Base-by-base conservation (phyloP, 2,888 invertebrate species). In the Eupithecia dodoneata region DNA sequence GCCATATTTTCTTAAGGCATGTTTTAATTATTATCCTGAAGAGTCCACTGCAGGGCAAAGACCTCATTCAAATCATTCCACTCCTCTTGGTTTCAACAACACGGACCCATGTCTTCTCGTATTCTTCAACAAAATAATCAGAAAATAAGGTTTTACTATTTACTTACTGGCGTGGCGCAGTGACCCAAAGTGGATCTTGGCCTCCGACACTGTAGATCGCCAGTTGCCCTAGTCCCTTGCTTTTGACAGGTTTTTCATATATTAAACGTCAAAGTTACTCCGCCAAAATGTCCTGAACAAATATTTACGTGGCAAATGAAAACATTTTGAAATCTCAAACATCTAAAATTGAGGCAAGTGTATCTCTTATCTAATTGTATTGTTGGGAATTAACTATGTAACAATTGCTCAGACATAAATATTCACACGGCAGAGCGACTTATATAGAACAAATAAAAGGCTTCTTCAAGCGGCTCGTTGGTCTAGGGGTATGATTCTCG, bases 401-500 rank as follows among this genome's bases (percentile, higher is more conserved):
- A 2, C 3, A 30, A 63, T 59, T 59, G n/a, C 18, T 30, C 10
- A 30, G 18, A 63, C 3, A 10, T 0, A 59, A 63, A 30, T 4
- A 12, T 63, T 63, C 63, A 63, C 30, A 30, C 12, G 10, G 10
- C 30, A 63, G 10, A 30, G 59, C 9, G 30, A 30, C 12, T 10
- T 63, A 30, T 2, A 30, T 30, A 30, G 18, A 30, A 30, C 2
- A 63, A 63, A 18, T 59, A 55, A 55, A 55, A 55, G 18, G 55
- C 63, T 63, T 12, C 30, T 30, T 63, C n/a, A 72, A 80, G 71
- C 67, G 93, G 93, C 93, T 93, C 93, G 92, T 93, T 94, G 93
- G 94, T 93, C 93, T 94, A 94, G 93, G 90, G 93, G 93, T 93
- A 93, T 94, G 92, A 93, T 95, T 94, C 91, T 94, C 93, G 93